Percentiles rank a stretch among this genome's conserved stretches.
These are phyloP conservation scores for Synergus umbraculus DNA, from an alignment of 2,888 invertebrate species.

Conservation along the genomic window DNA sequence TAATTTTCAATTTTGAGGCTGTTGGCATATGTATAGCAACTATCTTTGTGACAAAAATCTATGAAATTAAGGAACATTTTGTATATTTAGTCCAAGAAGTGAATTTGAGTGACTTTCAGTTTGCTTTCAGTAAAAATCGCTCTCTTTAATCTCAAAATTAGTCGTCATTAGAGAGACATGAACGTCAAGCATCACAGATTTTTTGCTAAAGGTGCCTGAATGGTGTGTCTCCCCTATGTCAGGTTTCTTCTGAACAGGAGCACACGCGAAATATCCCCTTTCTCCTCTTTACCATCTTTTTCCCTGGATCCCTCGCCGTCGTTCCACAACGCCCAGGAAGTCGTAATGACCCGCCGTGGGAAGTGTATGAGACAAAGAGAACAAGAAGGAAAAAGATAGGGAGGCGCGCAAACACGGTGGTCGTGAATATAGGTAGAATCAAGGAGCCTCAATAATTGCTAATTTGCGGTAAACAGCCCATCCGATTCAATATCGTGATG, in stretches of 20 bases:
- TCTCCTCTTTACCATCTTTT: constrained; percentile 49
- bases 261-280: constrained; percentile 56
- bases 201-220: neutral
- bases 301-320: constrained; percentile 51
- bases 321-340: constrained; percentile 69
- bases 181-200: neutral
- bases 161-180: neutral
- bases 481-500: neutral
- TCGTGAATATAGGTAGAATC: constrained; percentile 28
- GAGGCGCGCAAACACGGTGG: constrained; percentile 41
- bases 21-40: neutral
- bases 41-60: too few species aligned
- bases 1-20: neutral
- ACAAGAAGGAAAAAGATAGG: constrained; percentile 26
- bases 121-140: neutral
- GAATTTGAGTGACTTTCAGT: neutral
- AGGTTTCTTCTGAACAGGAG: constrained; percentile 47
- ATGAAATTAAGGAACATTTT: too few species aligned
- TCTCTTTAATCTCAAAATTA: neutral
- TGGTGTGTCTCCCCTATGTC: neutral
- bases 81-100: neutral
- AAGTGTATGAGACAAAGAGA: constrained; percentile 60
- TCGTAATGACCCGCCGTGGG: constrained; percentile 74
- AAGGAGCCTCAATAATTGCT: constrained; percentile 14
- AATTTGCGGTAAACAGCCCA: constrained; percentile 5